A percentile compares a stretch with the other conserved stretches of the same genome.
phyloP scores from a whole-genome alignment of 2,888 invertebrate species.

The Papilio demoleus region DNA sequence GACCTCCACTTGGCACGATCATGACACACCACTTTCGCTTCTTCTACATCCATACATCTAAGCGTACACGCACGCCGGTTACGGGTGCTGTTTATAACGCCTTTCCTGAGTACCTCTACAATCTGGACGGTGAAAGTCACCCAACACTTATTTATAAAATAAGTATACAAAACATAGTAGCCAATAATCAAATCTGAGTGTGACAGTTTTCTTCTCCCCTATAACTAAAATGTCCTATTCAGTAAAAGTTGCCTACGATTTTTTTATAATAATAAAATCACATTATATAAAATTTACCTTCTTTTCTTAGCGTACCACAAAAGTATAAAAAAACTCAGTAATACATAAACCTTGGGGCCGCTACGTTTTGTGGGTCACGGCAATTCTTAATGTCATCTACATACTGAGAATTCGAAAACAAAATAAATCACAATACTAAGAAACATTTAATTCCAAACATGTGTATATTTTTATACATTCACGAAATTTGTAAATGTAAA shows the following conservation, averaged over 20 bases:
- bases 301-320: slow-evolving; percentile 18
- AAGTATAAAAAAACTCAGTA: slow-evolving; percentile 20
- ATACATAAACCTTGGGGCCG: slow-evolving; percentile 33
- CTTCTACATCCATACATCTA: no score
- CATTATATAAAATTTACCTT: not conserved
- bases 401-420: slow-evolving; percentile 31
- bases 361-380: slow-evolving; percentile 38
- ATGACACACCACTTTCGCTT: no score
- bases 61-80: no score
- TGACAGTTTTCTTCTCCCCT: not conserved
- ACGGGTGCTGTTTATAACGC: no score
- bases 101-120: no score
- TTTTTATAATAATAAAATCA: slow-evolving; percentile 4
- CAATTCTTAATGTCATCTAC: slow-evolving; percentile 36
- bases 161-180: no score
- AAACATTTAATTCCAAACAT: not conserved
- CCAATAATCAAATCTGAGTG: not conserved
- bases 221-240: not conserved
- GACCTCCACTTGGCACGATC: no score
- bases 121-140: no score
- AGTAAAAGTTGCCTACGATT: not conserved
- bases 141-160: no score
- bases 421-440: slow-evolving; percentile 9
- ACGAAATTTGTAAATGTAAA: no score
- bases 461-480: no score